Evolutionary conservation across 2,797 vertebrate genomes (phyloP), one percentile per base, ranked within the genome.

Genomic region (Malacoraja senta): DNA sequence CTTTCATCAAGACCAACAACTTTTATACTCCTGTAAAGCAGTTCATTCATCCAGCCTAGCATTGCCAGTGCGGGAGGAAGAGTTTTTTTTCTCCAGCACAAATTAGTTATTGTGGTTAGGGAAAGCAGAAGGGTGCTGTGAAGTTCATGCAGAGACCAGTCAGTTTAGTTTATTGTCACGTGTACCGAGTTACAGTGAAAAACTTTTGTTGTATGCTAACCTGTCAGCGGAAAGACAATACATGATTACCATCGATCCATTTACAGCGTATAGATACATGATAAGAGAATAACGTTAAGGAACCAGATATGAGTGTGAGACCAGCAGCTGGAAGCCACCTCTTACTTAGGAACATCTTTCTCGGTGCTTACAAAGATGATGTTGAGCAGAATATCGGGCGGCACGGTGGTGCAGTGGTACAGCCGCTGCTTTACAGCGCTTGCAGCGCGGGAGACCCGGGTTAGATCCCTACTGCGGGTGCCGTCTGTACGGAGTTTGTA

Each of bases 1-100:
- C 84, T 68, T 88, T 88, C 65, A 68, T 88, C 84, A 35, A 68
- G 84, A 65, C 17, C n/a, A 88, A 35, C n/a, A 68, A 88, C 35
- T 32, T 65, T 65, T 13, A 32, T 65, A 86, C 0, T 63, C 58
- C n/a, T 8, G 15, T 32, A n/a, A 65, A 88, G 84, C 19, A 65
- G 53, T 32, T 58, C 81, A 84, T 88, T 88, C 84, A 88, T 21
- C 84, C 63, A 35, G 84, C 29, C 4, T 32, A 15, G 63, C 58
- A 19, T 65, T 65, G 58, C 61, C 29, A 32, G 58, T 86, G 83
- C 81, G 61, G 81, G 53, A 26, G 3, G 12, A n/a, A 84, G 81
- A 61, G 26, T 1, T 84, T 12, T n/a, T 44, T 29, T 68, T 74
- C 19, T 3, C n/a, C 84, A 35, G 61, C 84, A 88, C n/a, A 68